Conservation (phyloP, 2,797 vertebrate genomes). For the Micrastur ruficollis region DNA sequence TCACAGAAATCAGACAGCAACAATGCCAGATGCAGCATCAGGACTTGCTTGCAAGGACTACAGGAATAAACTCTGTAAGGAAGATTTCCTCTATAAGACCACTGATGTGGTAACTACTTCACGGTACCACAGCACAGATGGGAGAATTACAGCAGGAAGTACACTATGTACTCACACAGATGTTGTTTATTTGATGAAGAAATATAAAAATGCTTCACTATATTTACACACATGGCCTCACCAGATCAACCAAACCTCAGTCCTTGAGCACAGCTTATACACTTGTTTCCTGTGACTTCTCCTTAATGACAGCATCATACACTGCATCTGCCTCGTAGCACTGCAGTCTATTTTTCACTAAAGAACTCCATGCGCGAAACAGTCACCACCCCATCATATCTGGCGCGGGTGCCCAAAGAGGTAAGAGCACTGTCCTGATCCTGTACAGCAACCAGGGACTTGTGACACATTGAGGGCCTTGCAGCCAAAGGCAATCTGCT, state of each 20-base stretch:
- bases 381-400: not conserved
- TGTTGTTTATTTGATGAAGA: not conserved
- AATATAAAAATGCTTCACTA: not conserved
- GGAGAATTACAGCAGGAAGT: not conserved
- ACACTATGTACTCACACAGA: not conserved
- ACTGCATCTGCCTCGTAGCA: not conserved
- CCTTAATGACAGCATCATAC: not conserved
- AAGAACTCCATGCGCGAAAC: not conserved
- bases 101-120: not conserved
- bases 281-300: not conserved
- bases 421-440: not conserved
- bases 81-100: not conserved
- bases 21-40: not conserved
- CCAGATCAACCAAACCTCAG: not conserved
- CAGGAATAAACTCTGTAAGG: not conserved
- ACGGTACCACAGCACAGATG: not conserved
- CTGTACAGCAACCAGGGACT: not conserved
- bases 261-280: not conserved
- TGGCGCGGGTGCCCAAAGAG: not conserved
- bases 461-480: accelerated
- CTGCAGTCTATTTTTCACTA: not conserved
- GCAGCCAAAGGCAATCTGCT: not conserved
- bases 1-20: not conserved
- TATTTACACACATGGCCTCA: not conserved
- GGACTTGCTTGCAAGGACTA: not conserved